Evolutionary conservation across 2,888 invertebrate genomes (phyloP), one percentile per base, ranked within the genome.

Genomic region (Folsomia manolachei): DNA sequence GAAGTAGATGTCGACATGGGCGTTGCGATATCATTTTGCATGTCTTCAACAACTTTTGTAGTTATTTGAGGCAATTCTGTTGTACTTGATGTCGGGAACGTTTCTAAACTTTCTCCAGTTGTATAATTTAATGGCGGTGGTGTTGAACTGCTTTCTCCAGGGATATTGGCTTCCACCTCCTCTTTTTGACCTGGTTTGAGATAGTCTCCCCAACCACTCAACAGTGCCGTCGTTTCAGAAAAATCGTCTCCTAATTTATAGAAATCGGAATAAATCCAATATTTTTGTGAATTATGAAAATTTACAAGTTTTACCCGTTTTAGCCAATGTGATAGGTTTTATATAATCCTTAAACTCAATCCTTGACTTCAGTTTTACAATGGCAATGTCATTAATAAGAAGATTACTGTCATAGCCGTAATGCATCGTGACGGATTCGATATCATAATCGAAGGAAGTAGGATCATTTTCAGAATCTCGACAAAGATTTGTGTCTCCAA

Each of bases 401-500:
- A 77, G 64, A 14, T 65, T 61, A 27, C 68, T 63, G 24, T 80
- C 80, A 51, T 76, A 80, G 1, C 72, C 80, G 53, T 76, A 79
- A 52, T 80, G 79, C 60, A 79, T 70, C 1, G 69, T 67, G 1
- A 80, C 69, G 1, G 74, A 73, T 39, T 79, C 79, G 2, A 80
- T 73, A 14, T 69, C 77, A 70, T 74, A 76, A 1, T 73, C 70
- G 60, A 71, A 76, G 11, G 74, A 76, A 1, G 69, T 53, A 1
- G 65, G 66, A 27, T 65, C 23, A 9, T 19, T 1, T 21, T 61
- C 19, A 18, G 1, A 18, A 60, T 77, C 77, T 1, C 62, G 52
- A 60, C 80, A 78, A n/a, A 73, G 71, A 56, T 80, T 74, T 9
- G 75, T 77, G 60, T 80, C 78, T 0, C 80, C 80, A 1, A 80